A percentile compares a stretch with the other conserved stretches of the same genome.
phyloP scores from a whole-genome alignment of 2,797 vertebrate species.

The Phrynocephalus guinanensis region DNA sequence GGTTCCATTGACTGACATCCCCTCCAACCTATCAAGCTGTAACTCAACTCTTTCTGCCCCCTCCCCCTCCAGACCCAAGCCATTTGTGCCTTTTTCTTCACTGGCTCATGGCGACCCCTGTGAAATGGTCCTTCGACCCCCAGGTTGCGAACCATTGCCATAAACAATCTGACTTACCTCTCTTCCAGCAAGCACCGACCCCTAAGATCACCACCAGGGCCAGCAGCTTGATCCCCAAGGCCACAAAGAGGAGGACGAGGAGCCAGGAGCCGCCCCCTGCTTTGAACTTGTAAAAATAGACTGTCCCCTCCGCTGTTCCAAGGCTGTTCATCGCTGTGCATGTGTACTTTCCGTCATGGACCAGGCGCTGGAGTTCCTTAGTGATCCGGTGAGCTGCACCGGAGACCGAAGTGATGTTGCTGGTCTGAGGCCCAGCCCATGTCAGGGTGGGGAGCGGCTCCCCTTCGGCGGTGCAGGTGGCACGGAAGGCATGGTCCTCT shows the following conservation, averaged over 20 bases:
- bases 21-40: too few species aligned
- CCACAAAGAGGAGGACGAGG: constrained; percentile 56
- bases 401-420: constrained; percentile 48
- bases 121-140: too few species aligned
- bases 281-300: constrained; percentile 83
- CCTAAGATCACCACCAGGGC: constrained; percentile 70
- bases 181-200: constrained; percentile 15
- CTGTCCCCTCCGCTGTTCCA: constrained; percentile 85
- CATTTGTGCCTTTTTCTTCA: too few species aligned
- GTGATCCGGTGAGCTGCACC: constrained; percentile 75
- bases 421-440: constrained; percentile 79
- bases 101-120: too few species aligned
- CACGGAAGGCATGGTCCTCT: constrained; percentile 75
- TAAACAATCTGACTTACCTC: constrained; percentile 63
- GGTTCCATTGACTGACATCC: too few species aligned
- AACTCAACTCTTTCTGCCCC: too few species aligned
- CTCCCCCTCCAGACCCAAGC: too few species aligned
- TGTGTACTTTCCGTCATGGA: constrained; percentile 86
- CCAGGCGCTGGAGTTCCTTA: constrained; percentile 82
- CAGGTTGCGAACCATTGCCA: too few species aligned
- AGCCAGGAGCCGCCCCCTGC: constrained; percentile 44
- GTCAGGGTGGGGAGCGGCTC: constrained; percentile 84
- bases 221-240: constrained; percentile 71
- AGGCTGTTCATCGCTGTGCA: constrained; percentile 88
- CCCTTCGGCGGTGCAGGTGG: constrained; percentile 87